Conservation (phyloP, 2,113 vertebrate genomes). For the Ia io region DNA sequence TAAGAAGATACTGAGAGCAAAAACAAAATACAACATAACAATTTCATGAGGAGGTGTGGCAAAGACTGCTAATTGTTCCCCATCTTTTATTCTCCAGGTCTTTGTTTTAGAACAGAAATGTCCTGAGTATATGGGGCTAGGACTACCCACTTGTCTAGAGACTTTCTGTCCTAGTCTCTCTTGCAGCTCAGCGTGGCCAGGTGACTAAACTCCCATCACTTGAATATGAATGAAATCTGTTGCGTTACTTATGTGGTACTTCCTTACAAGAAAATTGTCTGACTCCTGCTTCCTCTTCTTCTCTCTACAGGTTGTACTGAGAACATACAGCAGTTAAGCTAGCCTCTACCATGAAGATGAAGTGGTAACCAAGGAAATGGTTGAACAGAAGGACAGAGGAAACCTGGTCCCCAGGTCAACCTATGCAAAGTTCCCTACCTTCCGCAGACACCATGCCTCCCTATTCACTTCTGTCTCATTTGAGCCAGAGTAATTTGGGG, state of each 20-base stretch:
- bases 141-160: not conserved
- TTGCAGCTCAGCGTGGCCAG: not conserved
- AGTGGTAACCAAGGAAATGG: not conserved
- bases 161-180: not conserved
- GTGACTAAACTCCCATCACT: not conserved
- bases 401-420: not conserved
- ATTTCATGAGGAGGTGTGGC: not conserved
- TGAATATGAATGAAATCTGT: not conserved
- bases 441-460: fast-evolving
- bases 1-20: not conserved
- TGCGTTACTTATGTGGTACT: not conserved
- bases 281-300: not conserved
- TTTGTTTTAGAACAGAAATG: not conserved
- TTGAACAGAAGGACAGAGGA: not conserved
- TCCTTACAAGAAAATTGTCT: not conserved
- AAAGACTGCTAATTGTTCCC: not conserved
- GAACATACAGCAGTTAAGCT: not conserved
- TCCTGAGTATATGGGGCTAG: not conserved
- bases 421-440: not conserved
- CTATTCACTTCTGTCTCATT: not conserved
- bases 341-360: not conserved
- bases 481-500: not conserved
- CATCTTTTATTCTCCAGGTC: not conserved
- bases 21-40: not conserved
- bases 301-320: not conserved